Evolutionary conservation across 2,113 vertebrate genomes (phyloP).

Genomic region (Pseudolaguvia tuberculata): DNA sequence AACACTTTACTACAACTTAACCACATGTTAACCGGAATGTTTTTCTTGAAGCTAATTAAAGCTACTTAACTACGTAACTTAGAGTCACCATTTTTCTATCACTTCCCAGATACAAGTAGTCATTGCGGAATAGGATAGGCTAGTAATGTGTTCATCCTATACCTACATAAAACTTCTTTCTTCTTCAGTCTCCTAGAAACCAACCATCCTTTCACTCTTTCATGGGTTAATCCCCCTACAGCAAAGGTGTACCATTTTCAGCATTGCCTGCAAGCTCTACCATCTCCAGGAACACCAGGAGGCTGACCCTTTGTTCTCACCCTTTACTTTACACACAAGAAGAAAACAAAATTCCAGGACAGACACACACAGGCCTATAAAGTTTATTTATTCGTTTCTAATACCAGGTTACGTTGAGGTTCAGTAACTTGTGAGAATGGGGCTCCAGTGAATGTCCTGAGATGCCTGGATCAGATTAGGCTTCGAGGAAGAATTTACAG

Average conservation of each 20-base stretch:
- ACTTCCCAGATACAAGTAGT: too few species aligned
- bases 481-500: slow-evolving; percentile 30
- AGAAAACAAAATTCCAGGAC: neutral
- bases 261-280: neutral
- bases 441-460: slow-evolving; percentile 8
- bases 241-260: neutral
- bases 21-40: too few species aligned
- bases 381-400: slow-evolving; percentile 24
- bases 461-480: slow-evolving; percentile 26
- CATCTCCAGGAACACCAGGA: neutral
- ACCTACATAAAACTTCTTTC: too few species aligned
- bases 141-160: too few species aligned
- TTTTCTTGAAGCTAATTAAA: too few species aligned
- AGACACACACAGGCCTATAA: neutral
- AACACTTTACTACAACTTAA: too few species aligned
- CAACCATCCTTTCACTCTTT: neutral
- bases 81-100: too few species aligned
- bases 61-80: too few species aligned
- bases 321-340: neutral
- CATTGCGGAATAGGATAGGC: too few species aligned
- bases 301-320: neutral
- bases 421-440: slow-evolving; percentile 11
- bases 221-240: neutral
- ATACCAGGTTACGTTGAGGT: neutral
- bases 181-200: too few species aligned